Conservation (phyloP, 2,113 vertebrate species). For the Craseonycteris thonglongyai region DNA sequence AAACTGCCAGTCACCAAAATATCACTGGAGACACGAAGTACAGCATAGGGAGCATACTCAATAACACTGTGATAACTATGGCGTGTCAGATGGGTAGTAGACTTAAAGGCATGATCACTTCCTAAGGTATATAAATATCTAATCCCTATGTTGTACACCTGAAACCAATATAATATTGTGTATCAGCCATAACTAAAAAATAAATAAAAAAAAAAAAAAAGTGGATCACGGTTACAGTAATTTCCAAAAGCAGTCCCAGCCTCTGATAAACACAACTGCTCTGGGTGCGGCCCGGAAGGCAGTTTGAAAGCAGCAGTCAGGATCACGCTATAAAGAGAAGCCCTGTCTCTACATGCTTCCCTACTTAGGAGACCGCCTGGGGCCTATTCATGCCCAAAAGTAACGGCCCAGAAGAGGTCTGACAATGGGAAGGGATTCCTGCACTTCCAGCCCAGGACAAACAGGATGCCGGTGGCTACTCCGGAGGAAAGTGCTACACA, state of each 20-base stretch:
- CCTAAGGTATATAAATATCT: not conserved
- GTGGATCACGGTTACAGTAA: not conserved
- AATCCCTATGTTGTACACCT: too few relatives aligned
- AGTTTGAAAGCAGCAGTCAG: slow-evolving; percentile 19
- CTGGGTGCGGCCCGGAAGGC: not conserved
- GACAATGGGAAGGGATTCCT: not conserved
- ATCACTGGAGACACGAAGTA: not conserved
- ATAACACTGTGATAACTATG: not conserved
- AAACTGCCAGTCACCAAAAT: not conserved
- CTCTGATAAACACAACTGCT: not conserved
- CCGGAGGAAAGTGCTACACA: not conserved
- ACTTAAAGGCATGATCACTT: not conserved
- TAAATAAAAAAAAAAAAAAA: not conserved
- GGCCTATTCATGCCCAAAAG: not conserved
- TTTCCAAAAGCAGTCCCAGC: not conserved
- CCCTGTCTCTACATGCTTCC: not conserved
- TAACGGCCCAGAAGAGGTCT: not conserved
- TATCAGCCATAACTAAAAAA: not conserved
- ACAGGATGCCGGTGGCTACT: slow-evolving; percentile 46
- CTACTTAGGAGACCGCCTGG: not conserved
- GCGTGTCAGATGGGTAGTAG: too few relatives aligned
- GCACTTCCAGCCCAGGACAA: not conserved
- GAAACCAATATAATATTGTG: not conserved
- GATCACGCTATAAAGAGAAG: not conserved
- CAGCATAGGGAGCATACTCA: too few relatives aligned